These are phyloP conservation scores for Pocillopora grandis DNA, from an alignment of 92 coral and sea anemone species.

Conservation along the genomic window DNA sequence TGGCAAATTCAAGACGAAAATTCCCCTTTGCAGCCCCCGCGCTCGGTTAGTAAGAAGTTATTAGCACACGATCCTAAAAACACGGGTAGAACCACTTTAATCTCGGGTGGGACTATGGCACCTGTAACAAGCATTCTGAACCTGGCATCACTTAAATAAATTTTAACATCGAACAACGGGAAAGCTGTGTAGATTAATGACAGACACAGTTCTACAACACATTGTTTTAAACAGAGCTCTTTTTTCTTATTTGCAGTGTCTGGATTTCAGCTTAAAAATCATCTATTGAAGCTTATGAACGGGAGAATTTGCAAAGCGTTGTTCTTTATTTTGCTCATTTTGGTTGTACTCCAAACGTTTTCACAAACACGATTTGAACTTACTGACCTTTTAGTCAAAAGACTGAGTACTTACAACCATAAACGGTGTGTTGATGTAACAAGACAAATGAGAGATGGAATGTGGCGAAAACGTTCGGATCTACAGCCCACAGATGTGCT, in stretches of 20 bases:
- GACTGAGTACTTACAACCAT: not conserved
- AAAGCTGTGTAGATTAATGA: not conserved
- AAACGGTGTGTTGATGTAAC: constrained; percentile 31
- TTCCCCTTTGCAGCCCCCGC: too few relatives aligned
- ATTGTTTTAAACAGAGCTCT: not conserved
- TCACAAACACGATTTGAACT: not conserved
- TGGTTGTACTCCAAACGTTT: not conserved
- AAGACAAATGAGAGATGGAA: constrained; percentile 44
- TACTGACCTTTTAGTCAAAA: not conserved
- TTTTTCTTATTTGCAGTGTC: not conserved
- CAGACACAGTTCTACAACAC: not conserved
- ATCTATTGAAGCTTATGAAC: not conserved
- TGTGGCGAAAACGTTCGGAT: constrained; percentile 47
- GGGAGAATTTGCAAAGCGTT: not conserved
- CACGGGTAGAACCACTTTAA: not conserved
- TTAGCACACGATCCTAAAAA: too few relatives aligned
- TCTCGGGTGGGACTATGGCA: not conserved
- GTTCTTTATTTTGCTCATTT: not conserved
- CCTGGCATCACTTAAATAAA: too few relatives aligned
- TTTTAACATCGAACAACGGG: not conserved
- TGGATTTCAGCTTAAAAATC: not conserved
- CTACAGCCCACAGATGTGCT: constrained; percentile 25
- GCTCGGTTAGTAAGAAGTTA: too few relatives aligned
- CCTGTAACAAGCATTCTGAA: too few relatives aligned
- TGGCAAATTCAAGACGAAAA: too few relatives aligned